Evolutionary conservation across 2,888 invertebrate species (phyloP), one percentile per base, ranked within the genome.

Genomic region (Cheiracanthium punctorium): DNA sequence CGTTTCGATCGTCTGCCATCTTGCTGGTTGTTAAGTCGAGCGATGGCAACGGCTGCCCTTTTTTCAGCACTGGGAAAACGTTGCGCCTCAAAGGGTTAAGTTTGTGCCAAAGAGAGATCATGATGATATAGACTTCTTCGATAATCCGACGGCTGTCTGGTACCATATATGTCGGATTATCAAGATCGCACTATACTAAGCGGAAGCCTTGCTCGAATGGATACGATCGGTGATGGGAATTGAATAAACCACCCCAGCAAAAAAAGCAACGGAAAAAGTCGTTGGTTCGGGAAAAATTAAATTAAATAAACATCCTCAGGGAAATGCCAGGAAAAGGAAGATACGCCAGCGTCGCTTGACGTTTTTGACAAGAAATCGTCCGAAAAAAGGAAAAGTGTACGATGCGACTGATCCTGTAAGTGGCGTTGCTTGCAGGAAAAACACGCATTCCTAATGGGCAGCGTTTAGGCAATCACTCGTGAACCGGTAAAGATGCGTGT

Each of bases 131-230:
- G n/a, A n/a, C n/a, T n/a, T n/a, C n/a, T n/a, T n/a, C n/a, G n/a
- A n/a, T n/a, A n/a, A n/a, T n/a, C n/a, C n/a, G n/a, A n/a, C n/a
- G n/a, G n/a, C n/a, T n/a, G n/a, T n/a, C n/a, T n/a, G n/a, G n/a
- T n/a, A n/a, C n/a, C n/a, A n/a, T n/a, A n/a, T n/a, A n/a, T n/a
- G n/a, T n/a, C n/a, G n/a, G n/a, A n/a, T n/a, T n/a, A n/a, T n/a
- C n/a, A n/a, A n/a, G n/a, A n/a, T n/a, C n/a, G n/a, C n/a, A n/a
- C n/a, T n/a, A n/a, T n/a, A 29, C 48, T 30, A 14, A 10, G 32
- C 65, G 82, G 77, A 77, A 84, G 74, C 52, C 75, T n/a, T 43
- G 69, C 24, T 37, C n/a, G 69, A 69, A 33, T n/a, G 69, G 33
- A 17, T n/a, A 33, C 10, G 69, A 32, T n/a, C n/a, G 33, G 0